Base-by-base conservation (phyloP, 2,888 invertebrate genomes). In the Labia minor region DNA sequence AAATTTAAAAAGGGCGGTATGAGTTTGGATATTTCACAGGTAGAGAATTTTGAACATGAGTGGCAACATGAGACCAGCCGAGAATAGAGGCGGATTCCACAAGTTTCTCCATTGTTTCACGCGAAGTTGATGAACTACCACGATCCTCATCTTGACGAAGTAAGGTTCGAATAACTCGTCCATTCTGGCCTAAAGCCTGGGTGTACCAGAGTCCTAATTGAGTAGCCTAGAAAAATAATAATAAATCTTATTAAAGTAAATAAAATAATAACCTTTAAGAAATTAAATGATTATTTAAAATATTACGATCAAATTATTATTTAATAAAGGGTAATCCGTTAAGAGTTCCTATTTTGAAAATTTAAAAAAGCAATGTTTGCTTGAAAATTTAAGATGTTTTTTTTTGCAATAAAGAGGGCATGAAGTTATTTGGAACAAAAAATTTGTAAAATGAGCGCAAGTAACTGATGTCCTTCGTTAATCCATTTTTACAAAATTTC, bases 191-290 rank as follows among this genome's bases (percentile, higher is more conserved):
- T 73, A 89, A 82, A 0, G 86, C 83, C 73, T 88, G 84, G 62
- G 91, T 89, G 76, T 96, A 92, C 87, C 91, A 91, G 61, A 90
- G 78, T 14, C 87, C 86, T 75, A 95, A 90, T 74, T 87, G 85
- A 63, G 89, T 81, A 63, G 86, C 86, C 88, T 88, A 76, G 0
- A 72, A 71, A 66, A 4, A 64, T 21, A 33, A 20, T 11, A 14
- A 1, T 20, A 19, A 18, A 21, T 21, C 16, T 4, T 19, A 63
- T 11, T 6, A 63, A 11, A 21, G 8, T 62, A n/a, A n/a, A 49
- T 26, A 21, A 19, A 19, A 65, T 21, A 37, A 1, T 10, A 20
- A 49, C 14, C 19, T n/a, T n/a, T n/a, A n/a, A n/a, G n/a, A n/a
- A n/a, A n/a, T n/a, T n/a, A n/a, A n/a, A n/a, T n/a, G n/a, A n/a